These are phyloP conservation scores for Pristionchus arcanus DNA, from an alignment of 2,888 invertebrate genomes.

Conservation along the genomic window DNA sequence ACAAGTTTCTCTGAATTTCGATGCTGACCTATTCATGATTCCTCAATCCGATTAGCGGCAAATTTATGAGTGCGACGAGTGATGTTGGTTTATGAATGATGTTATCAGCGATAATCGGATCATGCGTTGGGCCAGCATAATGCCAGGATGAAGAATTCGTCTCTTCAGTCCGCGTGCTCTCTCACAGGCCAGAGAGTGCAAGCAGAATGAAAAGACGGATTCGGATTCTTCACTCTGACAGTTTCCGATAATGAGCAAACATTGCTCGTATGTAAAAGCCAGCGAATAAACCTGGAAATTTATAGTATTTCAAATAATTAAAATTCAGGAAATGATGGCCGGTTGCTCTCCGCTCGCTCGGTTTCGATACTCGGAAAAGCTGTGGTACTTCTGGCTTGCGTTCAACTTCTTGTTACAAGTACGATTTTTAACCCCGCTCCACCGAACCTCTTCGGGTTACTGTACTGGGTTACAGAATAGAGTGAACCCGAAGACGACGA, in stretches of 20 bases:
- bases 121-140: too few species aligned
- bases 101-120: not conserved
- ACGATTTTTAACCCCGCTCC: not conserved
- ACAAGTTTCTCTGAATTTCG: not conserved
- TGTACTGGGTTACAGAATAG: too few species aligned
- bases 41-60: not conserved
- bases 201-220: too few species aligned
- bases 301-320: not conserved
- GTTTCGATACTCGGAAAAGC: slow-evolving; percentile 49
- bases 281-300: not conserved
- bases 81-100: not conserved
- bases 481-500: too few species aligned
- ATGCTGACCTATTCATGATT: not conserved
- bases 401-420: slow-evolving; percentile 55
- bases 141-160: too few species aligned
- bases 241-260: too few species aligned
- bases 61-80: not conserved
- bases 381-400: slow-evolving; percentile 51
- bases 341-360: slow-evolving; percentile 29
- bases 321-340: not conserved
- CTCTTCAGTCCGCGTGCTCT: too few species aligned
- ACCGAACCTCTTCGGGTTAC: too few species aligned
- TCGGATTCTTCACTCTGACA: too few species aligned
- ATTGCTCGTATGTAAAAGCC: too few species aligned
- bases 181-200: too few species aligned